Conservation (phyloP, 1,140 invertebrate genomes). For the Lepidurus couesii region DNA sequence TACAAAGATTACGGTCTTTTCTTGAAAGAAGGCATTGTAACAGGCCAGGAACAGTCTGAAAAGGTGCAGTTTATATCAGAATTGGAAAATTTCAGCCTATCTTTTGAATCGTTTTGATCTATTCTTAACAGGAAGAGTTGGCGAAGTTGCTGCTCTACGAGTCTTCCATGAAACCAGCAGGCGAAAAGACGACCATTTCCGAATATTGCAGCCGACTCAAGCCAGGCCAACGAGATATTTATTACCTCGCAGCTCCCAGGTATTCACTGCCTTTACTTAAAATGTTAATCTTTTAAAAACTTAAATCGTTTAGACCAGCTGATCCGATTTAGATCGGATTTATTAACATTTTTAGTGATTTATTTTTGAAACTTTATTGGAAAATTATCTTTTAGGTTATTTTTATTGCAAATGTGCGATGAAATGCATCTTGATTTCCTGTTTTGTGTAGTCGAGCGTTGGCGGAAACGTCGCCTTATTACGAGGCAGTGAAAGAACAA, state of each 20-base stretch:
- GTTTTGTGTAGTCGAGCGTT: slow-evolving; percentile 65
- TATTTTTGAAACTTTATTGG: background rate
- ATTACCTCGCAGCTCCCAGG: slow-evolving; percentile 89
- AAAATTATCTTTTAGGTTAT: background rate
- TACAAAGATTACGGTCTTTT: slow-evolving; percentile 89
- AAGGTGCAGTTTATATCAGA: slow-evolving; percentile 55
- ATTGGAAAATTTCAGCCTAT: background rate
- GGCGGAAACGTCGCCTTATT: slow-evolving; percentile 90
- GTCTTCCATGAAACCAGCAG: slow-evolving; percentile 69
- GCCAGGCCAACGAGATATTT: slow-evolving; percentile 77
- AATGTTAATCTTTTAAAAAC: slow-evolving; percentile 8
- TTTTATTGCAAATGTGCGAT: slow-evolving; percentile 26
- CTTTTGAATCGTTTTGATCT: slow-evolving; percentile 33
- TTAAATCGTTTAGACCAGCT: background rate
- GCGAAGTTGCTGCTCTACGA: slow-evolving; percentile 86
- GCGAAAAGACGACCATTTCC: slow-evolving; percentile 68
- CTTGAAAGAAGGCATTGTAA: slow-evolving; percentile 91
- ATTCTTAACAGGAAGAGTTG: slow-evolving; percentile 71
- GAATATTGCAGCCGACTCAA: slow-evolving; percentile 67
- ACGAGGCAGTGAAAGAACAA: slow-evolving; percentile 79
- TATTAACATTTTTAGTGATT: background rate
- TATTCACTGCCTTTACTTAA: slow-evolving; percentile 41
- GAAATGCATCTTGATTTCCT: slow-evolving; percentile 36
- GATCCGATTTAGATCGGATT: too few relatives aligned
- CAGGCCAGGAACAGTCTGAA: slow-evolving; percentile 66